Evolutionary conservation across 2,113 vertebrate genomes (phyloP).

Genomic region (Microcebus griseorufus): DNA sequence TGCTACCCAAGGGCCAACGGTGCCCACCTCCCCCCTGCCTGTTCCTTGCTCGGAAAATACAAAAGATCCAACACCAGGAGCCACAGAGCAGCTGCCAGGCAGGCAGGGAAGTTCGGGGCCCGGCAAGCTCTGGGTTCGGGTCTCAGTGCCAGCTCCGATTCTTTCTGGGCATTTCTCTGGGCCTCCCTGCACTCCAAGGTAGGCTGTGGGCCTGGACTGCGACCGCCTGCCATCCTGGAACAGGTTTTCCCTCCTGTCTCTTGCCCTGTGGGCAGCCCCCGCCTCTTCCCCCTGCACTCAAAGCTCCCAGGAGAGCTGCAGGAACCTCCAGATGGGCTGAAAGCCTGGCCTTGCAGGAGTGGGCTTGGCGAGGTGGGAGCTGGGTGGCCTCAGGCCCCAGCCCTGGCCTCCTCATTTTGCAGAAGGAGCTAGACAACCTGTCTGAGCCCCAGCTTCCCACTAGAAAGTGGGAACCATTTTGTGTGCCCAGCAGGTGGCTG

Average conservation of each 20-base stretch:
- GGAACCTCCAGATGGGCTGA: neutral
- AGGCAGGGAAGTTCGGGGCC: accelerated
- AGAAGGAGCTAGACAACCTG: neutral
- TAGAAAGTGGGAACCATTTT: neutral
- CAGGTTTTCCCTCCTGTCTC: neutral
- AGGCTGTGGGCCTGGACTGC: neutral
- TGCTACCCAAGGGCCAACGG: constrained; percentile 80
- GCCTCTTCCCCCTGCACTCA: neutral
- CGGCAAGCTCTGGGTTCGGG: neutral
- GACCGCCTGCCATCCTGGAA: accelerated
- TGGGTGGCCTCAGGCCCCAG: neutral
- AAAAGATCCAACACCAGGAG: constrained; percentile 59
- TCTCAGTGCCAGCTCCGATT: neutral
- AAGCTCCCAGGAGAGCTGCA: neutral
- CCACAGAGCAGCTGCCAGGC: neutral
- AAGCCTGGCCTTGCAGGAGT: neutral
- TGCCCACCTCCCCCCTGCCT: constrained; percentile 38
- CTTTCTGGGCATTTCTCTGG: neutral
- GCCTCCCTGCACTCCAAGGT: neutral
- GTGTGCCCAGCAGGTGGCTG: neutral
- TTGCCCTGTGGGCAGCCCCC: neutral
- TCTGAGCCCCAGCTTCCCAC: neutral
- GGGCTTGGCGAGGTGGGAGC: neutral
- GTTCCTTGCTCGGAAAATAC: constrained; percentile 82
- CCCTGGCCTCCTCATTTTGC: neutral